Conservation (phyloP, 2,113 vertebrate species). For the Glaucomys volans region DNA sequence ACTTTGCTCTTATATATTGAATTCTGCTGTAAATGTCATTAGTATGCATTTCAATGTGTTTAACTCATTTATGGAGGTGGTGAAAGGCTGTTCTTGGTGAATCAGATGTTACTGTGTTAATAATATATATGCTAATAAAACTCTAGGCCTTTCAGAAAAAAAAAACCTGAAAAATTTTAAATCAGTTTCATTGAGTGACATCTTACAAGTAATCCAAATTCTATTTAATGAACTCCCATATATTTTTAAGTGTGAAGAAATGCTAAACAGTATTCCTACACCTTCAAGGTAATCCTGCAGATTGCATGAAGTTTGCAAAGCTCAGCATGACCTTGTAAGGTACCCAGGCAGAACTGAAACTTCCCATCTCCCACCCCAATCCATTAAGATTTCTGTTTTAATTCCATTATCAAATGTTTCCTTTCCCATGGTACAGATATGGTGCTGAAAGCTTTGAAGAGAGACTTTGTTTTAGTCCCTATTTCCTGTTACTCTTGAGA, state of each 20-base stretch:
- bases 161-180: conserved; percentile 6
- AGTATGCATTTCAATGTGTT: background rate
- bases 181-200: background rate
- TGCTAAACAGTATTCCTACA: background rate
- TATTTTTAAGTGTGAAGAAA: background rate
- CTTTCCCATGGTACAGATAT: conserved; percentile 76
- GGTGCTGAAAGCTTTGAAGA: conserved; percentile 74
- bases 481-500: conserved; percentile 75
- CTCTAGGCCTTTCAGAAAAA: background rate
- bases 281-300: background rate
- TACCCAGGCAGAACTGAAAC: conserved; percentile 45
- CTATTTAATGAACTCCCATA: fast-evolving
- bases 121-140: background rate
- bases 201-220: background rate
- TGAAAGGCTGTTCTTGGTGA: background rate
- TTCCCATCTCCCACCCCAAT: conserved; percentile 45
- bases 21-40: background rate
- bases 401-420: conserved; percentile 74
- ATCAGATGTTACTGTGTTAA: background rate
- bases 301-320: background rate
- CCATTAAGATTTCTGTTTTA: conserved; percentile 62
- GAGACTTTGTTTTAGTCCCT: conserved; percentile 67
- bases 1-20: background rate
- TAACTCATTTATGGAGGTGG: conserved; percentile 33
- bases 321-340: background rate